Evolutionary conservation across 2,797 vertebrate genomes (phyloP).

Genomic region (Falco rusticolus): DNA sequence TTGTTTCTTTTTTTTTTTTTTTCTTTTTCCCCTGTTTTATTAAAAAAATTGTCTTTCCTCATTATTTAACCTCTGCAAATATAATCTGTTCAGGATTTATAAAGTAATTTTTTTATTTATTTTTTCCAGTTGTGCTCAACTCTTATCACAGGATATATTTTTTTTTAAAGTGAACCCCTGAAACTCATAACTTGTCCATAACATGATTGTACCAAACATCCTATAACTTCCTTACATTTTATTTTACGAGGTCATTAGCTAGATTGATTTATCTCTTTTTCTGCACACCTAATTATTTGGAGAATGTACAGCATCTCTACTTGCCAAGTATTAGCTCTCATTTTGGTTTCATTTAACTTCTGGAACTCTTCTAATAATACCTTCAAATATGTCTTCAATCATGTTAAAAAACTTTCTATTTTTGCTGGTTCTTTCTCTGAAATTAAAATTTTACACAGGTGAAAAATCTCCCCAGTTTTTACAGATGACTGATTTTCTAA

Average conservation of each 20-base stretch:
- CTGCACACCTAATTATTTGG: constrained; percentile 41
- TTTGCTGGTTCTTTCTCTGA: not conserved
- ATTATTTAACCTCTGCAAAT: not conserved
- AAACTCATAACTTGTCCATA: not conserved
- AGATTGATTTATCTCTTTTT: constrained; percentile 1
- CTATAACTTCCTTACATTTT: not conserved
- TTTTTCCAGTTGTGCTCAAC: not conserved
- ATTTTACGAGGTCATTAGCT: not conserved
- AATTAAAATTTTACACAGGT: constrained; percentile 55
- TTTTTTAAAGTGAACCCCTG: not conserved
- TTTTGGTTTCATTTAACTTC: constrained; percentile 50
- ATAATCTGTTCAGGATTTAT: not conserved
- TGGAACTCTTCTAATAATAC: constrained; percentile 47
- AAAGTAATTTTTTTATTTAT: not conserved
- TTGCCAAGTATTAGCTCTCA: constrained; percentile 36
- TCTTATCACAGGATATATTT: not conserved
- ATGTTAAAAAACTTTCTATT: constrained; percentile 49
- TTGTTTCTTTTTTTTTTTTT: too few relatives aligned
- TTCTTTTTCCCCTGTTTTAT: not conserved
- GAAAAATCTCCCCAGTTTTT: constrained; percentile 10
- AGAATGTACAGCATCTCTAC: constrained; percentile 15
- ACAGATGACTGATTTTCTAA: not conserved
- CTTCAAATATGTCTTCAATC: constrained; percentile 43
- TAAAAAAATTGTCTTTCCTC: not conserved
- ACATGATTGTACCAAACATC: not conserved